Base-by-base conservation (phyloP, 2,888 invertebrate genomes). In the Dasypolia templi region DNA sequence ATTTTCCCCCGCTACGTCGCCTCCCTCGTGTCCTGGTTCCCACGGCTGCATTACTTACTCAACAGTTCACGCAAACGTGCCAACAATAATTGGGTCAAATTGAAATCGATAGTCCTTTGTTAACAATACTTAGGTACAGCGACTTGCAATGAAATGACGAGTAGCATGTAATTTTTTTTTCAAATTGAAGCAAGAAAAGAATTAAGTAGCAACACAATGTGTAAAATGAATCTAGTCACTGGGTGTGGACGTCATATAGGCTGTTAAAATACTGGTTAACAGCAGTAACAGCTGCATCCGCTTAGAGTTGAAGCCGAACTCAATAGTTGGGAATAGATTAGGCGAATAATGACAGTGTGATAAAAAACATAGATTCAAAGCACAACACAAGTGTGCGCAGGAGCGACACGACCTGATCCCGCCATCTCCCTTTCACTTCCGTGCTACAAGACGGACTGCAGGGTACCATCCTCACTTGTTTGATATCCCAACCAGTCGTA, bases 61-160 rank as follows among this genome's bases (percentile, higher is more conserved):
- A 1, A 46, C 12, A 51, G 12, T 2, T 26, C 61, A 73, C 65
- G 65, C 61, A 0, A 77, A 39, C 77, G 17, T 59, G 51, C 53
- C 53, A 59, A 72, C 59, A 0, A 12, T 35, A 77, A 73, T 79
- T 77, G 56, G 77, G 79, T 77, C 77, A 62, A 2, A 42, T 5
- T 51, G 44, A 79, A 79, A 77, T 77, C 77, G 51, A 79, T 77
- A 62, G 14, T 14, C 29, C 58, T 59, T 55, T 72, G 64, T 61
- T 44, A n/a, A n/a, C 19, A 46, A 32, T 42, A 67, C 0, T 55
- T 12, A n/a, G n/a, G n/a, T n/a, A n/a, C 51, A 51, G 11, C n/a
- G n/a, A 11, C 11, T 51, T n/a, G n/a, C 51, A 51, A 12, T 51
- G 12, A 51, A 51, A 51, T n/a, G n/a, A 51, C n/a, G 19, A 46